These are phyloP conservation scores for Danionella cerebrum DNA, from an alignment of 2,113 vertebrate species.

Conservation along the genomic window DNA sequence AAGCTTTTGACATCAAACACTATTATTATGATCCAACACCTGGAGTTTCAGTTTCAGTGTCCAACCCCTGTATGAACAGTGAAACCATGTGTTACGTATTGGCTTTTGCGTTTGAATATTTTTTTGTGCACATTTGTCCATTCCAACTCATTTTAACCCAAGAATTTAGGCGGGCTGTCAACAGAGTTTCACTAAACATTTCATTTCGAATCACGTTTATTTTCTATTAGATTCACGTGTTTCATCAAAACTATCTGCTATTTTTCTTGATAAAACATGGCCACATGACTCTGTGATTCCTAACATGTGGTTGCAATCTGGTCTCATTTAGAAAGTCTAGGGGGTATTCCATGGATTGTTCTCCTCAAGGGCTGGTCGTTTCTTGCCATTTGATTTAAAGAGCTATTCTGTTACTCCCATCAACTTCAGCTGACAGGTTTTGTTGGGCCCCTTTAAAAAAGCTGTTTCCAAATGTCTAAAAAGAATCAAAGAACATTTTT, in stretches of 20 bases:
- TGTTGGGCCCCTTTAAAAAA: conserved; percentile 14
- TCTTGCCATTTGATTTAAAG: conserved; percentile 30
- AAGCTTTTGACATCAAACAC: too few relatives aligned
- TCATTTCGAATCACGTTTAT: not conserved
- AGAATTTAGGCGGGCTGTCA: too few relatives aligned
- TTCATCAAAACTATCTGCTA: not conserved
- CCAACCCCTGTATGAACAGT: too few relatives aligned
- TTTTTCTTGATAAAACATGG: not conserved
- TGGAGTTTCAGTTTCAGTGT: too few relatives aligned
- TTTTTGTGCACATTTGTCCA: too few relatives aligned
- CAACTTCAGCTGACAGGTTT: conserved; percentile 10
- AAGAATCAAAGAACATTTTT: not conserved
- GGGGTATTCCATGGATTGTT: conserved; percentile 46
- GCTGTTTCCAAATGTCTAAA: not conserved
- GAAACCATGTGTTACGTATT: too few relatives aligned
- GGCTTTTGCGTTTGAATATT: too few relatives aligned
- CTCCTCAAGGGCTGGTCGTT: conserved; percentile 42
- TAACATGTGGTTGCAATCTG: conserved; percentile 68
- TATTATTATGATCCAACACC: too few relatives aligned
- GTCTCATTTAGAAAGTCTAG: conserved; percentile 34
- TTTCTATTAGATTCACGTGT: not conserved
- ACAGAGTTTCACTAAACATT: not conserved
- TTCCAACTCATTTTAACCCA: too few relatives aligned
- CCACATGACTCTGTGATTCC: conserved; percentile 30
- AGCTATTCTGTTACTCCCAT: conserved; percentile 17